These are phyloP conservation scores for Acronicta aceris DNA, from an alignment of 2,888 invertebrate species.

Conservation along the genomic window DNA sequence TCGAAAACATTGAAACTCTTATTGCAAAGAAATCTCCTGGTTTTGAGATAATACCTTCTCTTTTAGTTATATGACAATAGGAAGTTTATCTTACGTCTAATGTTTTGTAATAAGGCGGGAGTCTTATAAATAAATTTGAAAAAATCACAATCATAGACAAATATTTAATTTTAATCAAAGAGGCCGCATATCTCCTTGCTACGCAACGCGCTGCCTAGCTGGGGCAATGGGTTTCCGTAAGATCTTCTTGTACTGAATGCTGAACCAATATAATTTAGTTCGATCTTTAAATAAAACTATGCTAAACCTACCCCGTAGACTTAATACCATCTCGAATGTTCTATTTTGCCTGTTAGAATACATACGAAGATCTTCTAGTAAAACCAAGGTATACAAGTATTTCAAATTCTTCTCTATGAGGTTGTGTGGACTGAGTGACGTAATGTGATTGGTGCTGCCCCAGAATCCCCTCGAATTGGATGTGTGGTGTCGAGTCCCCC, in stretches of 20 bases:
- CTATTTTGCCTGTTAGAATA: conserved; percentile 36
- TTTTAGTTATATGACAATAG: no score
- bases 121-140: no score
- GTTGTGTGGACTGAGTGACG: conserved; percentile 80
- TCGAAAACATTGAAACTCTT: no score
- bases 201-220: conserved; percentile 14
- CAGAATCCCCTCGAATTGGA: conserved; percentile 79
- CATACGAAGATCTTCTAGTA: conserved; percentile 32
- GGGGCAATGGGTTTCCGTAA: conserved; percentile 18
- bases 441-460: conserved; percentile 89
- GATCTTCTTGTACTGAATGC: conserved; percentile 37
- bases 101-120: no score
- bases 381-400: conserved; percentile 29
- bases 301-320: conserved; percentile 45
- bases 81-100: no score
- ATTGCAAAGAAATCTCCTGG: no score
- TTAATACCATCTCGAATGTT: conserved; percentile 38
- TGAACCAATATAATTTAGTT: conserved; percentile 20
- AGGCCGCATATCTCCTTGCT: background rate
- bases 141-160: no score
- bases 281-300: conserved; percentile 20
- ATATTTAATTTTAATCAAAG: background rate
- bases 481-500: conserved; percentile 79
- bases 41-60: no score
- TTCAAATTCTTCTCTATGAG: conserved; percentile 74